phyloP scores from a whole-genome alignment of 23 tunicate species.

The Phallusia fumigata region DNA sequence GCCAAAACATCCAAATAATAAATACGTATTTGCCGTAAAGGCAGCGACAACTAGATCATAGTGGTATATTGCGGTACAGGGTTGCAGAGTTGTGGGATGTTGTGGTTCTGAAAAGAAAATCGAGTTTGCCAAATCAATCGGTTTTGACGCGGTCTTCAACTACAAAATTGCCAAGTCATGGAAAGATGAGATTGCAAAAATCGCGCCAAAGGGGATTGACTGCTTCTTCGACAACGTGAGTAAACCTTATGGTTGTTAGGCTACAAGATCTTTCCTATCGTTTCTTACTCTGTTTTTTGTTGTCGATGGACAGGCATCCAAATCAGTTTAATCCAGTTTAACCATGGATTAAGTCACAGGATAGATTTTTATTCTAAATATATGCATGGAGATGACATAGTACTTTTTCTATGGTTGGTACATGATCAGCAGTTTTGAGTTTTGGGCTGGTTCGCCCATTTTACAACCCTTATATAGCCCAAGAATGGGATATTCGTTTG shows the following conservation, averaged over 20 bases:
- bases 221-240: conserved; percentile 54
- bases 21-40: too few relatives aligned
- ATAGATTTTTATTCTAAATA: too few relatives aligned
- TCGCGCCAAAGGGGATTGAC: conserved; percentile 57
- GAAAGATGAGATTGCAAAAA: conserved; percentile 12
- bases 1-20: too few relatives aligned
- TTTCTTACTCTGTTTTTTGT: neutral
- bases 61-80: neutral
- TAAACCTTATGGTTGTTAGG: neutral
- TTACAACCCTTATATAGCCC: too few relatives aligned
- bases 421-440: too few relatives aligned
- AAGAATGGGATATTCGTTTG: too few relatives aligned
- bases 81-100: conserved; percentile 17
- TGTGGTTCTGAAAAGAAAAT: neutral
- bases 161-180: conserved; percentile 31
- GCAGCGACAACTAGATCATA: too few relatives aligned
- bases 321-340: too few relatives aligned
- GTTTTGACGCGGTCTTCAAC: conserved; percentile 48
- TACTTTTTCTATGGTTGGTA: too few relatives aligned
- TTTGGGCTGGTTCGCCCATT: too few relatives aligned
- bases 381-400: neutral
- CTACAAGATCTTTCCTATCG: neutral
- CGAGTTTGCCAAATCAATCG: conserved; percentile 26
- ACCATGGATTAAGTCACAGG: too few relatives aligned
- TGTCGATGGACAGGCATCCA: neutral